phyloP scores from a whole-genome alignment of 2,888 invertebrate species.

The Pristionchus exspectatus region DNA sequence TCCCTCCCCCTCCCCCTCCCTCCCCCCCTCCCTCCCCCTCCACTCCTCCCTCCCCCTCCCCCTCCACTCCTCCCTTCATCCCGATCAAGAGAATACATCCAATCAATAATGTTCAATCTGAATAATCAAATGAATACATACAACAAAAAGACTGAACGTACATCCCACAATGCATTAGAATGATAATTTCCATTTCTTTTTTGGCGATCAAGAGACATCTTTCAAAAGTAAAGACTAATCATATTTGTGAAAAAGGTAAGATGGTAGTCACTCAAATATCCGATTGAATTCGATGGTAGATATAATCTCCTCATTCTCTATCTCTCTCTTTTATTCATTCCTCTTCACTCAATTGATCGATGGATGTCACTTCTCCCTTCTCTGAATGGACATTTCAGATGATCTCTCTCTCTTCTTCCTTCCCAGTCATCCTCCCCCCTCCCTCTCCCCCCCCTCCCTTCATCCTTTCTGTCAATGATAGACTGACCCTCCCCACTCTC shows the following conservation, averaged over 20 bases:
- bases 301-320: neutral
- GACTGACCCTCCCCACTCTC: conserved; percentile 24
- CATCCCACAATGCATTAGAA: no score
- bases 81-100: neutral
- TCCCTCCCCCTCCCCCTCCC: no score
- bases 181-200: no score
- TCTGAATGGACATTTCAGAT: conserved; percentile 20
- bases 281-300: no score
- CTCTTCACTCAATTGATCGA: neutral
- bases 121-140: no score
- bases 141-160: no score
- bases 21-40: neutral
- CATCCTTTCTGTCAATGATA: conserved; percentile 40
- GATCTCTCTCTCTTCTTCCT: neutral
- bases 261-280: no score
- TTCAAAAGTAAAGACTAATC: no score
- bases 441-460: conserved; percentile 17
- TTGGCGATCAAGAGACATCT: no score
- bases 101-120: no score
- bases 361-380: neutral
- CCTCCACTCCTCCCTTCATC: neutral
- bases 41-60: neutral
- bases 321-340: neutral
- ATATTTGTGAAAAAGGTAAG: no score
- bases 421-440: neutral